Percentiles rank a stretch among this genome's conserved stretches.
phyloP scores from a whole-genome alignment of 2,888 invertebrate species.

The Synergus gifuensis region DNA sequence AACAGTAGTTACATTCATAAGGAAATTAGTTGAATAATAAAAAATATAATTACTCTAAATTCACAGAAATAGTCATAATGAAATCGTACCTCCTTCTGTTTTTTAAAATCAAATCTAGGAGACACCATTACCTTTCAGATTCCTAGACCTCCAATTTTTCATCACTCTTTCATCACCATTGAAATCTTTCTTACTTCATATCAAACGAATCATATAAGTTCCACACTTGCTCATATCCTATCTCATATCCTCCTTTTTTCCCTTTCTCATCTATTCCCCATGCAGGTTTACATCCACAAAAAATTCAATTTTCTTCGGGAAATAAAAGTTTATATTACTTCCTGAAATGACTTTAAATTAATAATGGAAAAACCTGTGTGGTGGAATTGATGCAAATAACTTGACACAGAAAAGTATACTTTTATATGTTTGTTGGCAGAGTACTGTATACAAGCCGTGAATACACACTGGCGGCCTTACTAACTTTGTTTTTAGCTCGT shows the following conservation, averaged over 20 bases:
- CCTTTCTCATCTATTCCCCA: not conserved
- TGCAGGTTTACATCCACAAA: slow-evolving; percentile 1
- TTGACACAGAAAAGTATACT: slow-evolving; percentile 21
- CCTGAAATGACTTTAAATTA: not conserved
- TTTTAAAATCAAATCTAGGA: not conserved
- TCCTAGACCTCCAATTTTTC: not conserved
- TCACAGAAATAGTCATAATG: not conserved
- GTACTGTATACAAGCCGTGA: slow-evolving; percentile 38
- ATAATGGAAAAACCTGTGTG: slow-evolving; percentile 24
- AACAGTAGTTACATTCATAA: not conserved
- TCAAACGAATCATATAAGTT: not conserved
- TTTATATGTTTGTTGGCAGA: slow-evolving; percentile 23
- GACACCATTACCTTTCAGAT: not conserved
- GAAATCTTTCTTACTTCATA: not conserved
- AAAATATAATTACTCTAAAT: not conserved
- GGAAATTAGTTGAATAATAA: not conserved
- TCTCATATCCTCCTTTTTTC: slow-evolving; percentile 4
- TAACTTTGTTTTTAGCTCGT: slow-evolving; percentile 77
- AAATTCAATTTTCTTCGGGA: not conserved
- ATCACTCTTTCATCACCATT: not conserved
- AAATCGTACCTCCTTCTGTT: slow-evolving; percentile 7
- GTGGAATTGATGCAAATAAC: slow-evolving; percentile 7
- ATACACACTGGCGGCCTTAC: slow-evolving; percentile 70
- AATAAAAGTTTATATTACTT: slow-evolving; percentile 16
- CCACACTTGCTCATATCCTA: not conserved